Evolutionary conservation across 2,888 invertebrate genomes (phyloP).

Genomic region (Chymomyza procnemis): DNA sequence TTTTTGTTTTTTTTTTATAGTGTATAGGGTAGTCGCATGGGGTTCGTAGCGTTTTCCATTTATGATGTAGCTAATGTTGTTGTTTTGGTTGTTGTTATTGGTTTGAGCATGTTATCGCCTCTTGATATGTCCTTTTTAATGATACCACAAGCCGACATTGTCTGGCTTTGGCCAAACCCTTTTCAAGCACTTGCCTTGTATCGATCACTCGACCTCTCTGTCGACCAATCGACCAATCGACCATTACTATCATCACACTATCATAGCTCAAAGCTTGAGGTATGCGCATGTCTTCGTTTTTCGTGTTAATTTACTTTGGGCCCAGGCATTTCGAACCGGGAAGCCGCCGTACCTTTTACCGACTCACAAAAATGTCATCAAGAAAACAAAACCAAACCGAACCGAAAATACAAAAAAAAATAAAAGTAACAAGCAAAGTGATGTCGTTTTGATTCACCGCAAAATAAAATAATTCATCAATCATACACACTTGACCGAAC

Average conservation of each 20-base stretch:
- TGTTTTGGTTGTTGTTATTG: conserved; percentile 22
- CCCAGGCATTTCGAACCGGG: background rate
- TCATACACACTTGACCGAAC: conserved; percentile 71
- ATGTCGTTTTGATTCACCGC: conserved; percentile 73
- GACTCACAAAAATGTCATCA: conserved; percentile 62
- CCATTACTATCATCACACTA: background rate
- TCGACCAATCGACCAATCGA: background rate
- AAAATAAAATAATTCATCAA: conserved; percentile 72
- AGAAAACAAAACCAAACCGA: conserved; percentile 24
- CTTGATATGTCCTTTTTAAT: conserved; percentile 67
- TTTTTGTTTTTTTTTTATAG: too few relatives aligned
- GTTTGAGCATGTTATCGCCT: conserved; percentile 57
- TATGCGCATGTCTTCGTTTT: conserved; percentile 12
- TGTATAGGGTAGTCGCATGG: too few relatives aligned
- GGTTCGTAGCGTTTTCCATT: too few relatives aligned
- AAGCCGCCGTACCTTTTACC: background rate
- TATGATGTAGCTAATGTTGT: background rate
- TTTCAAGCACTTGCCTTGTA: conserved; percentile 44
- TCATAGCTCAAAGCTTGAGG: background rate
- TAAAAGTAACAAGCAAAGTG: conserved; percentile 31
- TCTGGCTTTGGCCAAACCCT: conserved; percentile 60
- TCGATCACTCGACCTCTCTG: background rate
- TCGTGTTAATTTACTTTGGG: too few relatives aligned
- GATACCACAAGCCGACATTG: conserved; percentile 37
- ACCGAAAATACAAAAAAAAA: conserved; percentile 13